A percentile compares a stretch with the other conserved stretches of the same genome.
Conservation (phyloP, 2,888 invertebrate genomes). For the Scaptomyza cyrtandrae region DNA sequence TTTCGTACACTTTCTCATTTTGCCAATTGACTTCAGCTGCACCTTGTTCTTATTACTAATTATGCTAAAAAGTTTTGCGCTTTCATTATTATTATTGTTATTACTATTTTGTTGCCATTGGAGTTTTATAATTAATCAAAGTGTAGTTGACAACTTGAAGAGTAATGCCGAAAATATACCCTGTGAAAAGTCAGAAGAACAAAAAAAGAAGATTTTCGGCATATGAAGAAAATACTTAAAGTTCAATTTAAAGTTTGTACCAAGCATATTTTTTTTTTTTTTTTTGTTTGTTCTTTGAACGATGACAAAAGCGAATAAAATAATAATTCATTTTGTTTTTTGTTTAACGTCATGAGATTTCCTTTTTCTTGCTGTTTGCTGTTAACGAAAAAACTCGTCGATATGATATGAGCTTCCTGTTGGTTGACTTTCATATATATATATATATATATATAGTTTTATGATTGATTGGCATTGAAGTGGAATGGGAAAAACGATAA, state of each 20-base stretch:
- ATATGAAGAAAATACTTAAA: neutral
- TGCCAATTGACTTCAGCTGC: slow-evolving; percentile 19
- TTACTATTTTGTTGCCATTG: slow-evolving; percentile 3
- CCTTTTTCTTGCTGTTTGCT: too few species aligned
- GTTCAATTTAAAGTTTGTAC: too few species aligned
- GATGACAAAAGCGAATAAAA: neutral
- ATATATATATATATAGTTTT: slow-evolving; percentile 2
- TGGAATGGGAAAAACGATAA: neutral
- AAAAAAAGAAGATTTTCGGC: neutral
- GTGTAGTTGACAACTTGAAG: neutral
- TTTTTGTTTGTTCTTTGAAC: neutral
- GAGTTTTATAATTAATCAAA: slow-evolving; percentile 13
- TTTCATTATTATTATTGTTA: neutral
- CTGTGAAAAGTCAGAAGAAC: neutral
- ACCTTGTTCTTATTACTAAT: slow-evolving; percentile 8
- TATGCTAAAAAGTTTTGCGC: neutral
- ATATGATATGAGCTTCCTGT: neutral
- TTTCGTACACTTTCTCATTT: neutral
- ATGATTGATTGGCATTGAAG: slow-evolving; percentile 23
- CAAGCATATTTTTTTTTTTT: too few species aligned
- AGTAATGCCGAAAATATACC: neutral
- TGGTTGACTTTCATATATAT: neutral
- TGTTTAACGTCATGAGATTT: neutral
- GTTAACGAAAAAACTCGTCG: neutral
- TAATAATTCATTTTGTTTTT: neutral